Conservation (phyloP, 2,888 invertebrate genomes). For the Augochlorella aurata region DNA sequence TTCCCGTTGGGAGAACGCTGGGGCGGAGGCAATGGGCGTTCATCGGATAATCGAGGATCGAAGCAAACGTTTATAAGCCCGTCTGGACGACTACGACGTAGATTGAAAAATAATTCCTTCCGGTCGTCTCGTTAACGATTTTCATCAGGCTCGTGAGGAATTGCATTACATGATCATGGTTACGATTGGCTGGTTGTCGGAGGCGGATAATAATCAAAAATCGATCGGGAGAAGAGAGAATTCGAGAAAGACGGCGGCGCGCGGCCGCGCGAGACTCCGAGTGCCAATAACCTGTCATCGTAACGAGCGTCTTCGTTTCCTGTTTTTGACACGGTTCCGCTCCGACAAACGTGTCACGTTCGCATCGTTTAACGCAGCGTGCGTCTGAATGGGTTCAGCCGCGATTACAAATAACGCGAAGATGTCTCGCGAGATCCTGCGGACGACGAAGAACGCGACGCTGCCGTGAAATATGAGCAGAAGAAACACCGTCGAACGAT, state of each 20-base stretch:
- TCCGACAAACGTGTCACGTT: slow-evolving; percentile 19
- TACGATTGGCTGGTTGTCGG: slow-evolving; percentile 17
- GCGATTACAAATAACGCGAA: neutral
- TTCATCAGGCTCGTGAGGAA: slow-evolving; percentile 47
- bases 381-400: neutral
- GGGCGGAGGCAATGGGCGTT: neutral
- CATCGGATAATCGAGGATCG: slow-evolving; percentile 22
- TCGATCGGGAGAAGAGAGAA: slow-evolving; percentile 49
- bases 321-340: slow-evolving; percentile 40
- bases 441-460: neutral
- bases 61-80: slow-evolving; percentile 38
- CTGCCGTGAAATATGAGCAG: neutral
- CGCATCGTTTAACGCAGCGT: slow-evolving; percentile 23
- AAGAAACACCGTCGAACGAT: neutral
- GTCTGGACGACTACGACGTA: slow-evolving; percentile 19
- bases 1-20: neutral
- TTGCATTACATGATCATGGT: slow-evolving; percentile 42
- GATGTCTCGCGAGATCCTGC: neutral
- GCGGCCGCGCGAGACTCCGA: slow-evolving; percentile 4
- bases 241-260: slow-evolving; percentile 27
- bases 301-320: slow-evolving; percentile 48
- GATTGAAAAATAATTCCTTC: slow-evolving; percentile 62
- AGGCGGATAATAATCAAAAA: slow-evolving; percentile 56
- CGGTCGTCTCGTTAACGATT: slow-evolving; percentile 50
- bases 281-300: slow-evolving; percentile 42